phyloP scores from a whole-genome alignment of 2,797 vertebrate genomes.

The Melanotaenia maccullochi region DNA sequence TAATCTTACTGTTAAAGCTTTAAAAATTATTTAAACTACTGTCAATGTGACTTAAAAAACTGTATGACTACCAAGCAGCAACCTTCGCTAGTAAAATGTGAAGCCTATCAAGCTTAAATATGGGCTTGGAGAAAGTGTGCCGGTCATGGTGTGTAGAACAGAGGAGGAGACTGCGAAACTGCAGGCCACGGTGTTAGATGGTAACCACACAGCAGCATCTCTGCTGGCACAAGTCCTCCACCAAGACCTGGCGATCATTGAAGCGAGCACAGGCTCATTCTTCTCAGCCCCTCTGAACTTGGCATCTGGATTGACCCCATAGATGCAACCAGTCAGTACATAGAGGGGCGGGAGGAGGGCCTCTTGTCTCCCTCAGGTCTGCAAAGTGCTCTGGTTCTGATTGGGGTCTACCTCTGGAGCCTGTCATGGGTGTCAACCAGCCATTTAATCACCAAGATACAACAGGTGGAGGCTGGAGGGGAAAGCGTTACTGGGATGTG shows the following conservation, averaged over 20 bases:
- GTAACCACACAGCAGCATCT: slow-evolving; percentile 71
- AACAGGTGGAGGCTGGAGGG: slow-evolving; percentile 77
- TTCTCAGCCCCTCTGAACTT: slow-evolving; percentile 76
- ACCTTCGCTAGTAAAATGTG: no score
- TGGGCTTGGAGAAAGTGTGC: slow-evolving; percentile 78
- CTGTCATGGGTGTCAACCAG: slow-evolving; percentile 92
- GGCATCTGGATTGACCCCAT: slow-evolving; percentile 88
- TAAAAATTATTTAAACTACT: no score
- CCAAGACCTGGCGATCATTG: slow-evolving; percentile 71
- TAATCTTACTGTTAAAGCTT: no score
- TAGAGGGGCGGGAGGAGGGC: slow-evolving; percentile 84
- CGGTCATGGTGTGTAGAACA: slow-evolving; percentile 75
- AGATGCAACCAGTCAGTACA: slow-evolving; percentile 91
- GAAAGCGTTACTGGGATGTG: slow-evolving; percentile 85
- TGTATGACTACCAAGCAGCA: no score
- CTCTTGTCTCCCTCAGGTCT: slow-evolving; percentile 86
- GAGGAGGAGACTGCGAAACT: slow-evolving; percentile 76
- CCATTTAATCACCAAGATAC: slow-evolving; percentile 85
- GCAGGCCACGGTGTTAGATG: slow-evolving; percentile 81
- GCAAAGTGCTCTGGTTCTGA: slow-evolving; percentile 89
- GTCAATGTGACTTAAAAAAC: no score
- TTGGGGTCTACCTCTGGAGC: slow-evolving; percentile 87
- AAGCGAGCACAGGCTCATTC: slow-evolving; percentile 66
- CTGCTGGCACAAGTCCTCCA: slow-evolving; percentile 83
- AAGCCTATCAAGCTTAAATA: no score